phyloP scores from a whole-genome alignment of 2,113 vertebrate species.

The Sinocyclocheilus rhinocerous region DNA sequence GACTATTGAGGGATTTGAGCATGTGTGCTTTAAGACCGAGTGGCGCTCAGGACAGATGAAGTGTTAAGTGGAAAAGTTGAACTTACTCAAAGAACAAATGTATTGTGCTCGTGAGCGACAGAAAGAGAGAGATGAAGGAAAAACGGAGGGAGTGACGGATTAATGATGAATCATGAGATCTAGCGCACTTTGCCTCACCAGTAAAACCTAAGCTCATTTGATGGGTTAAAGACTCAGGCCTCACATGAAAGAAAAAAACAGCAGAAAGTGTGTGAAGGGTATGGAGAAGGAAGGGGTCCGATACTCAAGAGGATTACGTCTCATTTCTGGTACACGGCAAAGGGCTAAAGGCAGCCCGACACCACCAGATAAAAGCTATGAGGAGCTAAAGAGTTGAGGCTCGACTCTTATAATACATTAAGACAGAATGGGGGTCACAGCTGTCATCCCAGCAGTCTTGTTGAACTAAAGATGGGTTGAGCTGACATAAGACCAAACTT shows the following conservation, averaged over 20 bases:
- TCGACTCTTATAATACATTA: constrained; percentile 49
- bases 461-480: constrained; percentile 37
- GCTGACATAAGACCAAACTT: background rate
- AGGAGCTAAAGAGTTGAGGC: constrained; percentile 12
- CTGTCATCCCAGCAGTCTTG: background rate
- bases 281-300: constrained; percentile 55
- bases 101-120: constrained; percentile 57
- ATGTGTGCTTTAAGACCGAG: constrained; percentile 51
- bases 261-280: background rate
- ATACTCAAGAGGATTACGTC: constrained; percentile 68
- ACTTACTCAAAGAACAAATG: constrained; percentile 62
- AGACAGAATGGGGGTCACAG: constrained; percentile 42
- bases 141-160: constrained; percentile 55
- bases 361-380: constrained; percentile 36
- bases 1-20: constrained; percentile 70
- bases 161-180: constrained; percentile 74
- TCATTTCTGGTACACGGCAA: constrained; percentile 51
- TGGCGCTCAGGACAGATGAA: background rate
- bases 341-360: constrained; percentile 32
- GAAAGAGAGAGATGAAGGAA: constrained; percentile 39
- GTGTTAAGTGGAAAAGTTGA: constrained; percentile 58
- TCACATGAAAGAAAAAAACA: constrained; percentile 70
- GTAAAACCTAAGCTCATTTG: constrained; percentile 72
- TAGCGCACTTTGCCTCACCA: constrained; percentile 58
- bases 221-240: constrained; percentile 67